Evolutionary conservation across 2,113 vertebrate genomes (phyloP), one percentile per base, ranked within the genome.

Genomic region (Chinchilla lanigera): DNA sequence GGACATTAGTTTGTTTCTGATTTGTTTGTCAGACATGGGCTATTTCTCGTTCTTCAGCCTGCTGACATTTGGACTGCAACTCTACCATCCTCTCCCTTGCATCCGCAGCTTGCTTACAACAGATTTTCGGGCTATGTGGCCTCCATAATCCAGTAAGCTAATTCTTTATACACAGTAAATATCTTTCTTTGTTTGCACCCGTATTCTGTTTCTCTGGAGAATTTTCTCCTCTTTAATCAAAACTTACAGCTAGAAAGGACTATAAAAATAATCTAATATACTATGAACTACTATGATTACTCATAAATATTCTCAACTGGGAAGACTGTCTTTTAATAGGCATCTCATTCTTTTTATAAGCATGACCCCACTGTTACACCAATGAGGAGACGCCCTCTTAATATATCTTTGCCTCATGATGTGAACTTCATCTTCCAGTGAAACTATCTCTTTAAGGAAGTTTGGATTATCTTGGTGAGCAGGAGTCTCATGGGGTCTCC

Each of bases 261-360:
- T 86, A 26, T 67, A 14, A 56, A 78, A 93, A 77, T 38, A 86
- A 7, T 91, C 13, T 89, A 35, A 71, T n/a, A 60, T 90, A 47
- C 9, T 67, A 75, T 71, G 81, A 78, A 33, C 47, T 78, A 78
- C 10, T 82, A 44, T 69, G 24, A 84, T 47, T 93, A 83, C 10
- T 95, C 20, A 38, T 17, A 0, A 28, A 56, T 95, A 47, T 83
- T 95, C 41, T 81, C 75, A 90, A 10, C 3, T 3, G 61, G 50
- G 12, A 30, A 3, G 11, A 71, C 58, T n/a, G 61, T n/a, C 10
- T 58, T 95, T 92, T 41, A 10, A 58, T 16, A 63, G 4, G 20
- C 87, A 38, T 65, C 54, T 96, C 26, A 60, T 60, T 93, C 24
- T 77, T 81, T 80, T 35, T 78, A n/a, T 61, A 89, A 89, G 54